These are phyloP conservation scores for Channa striata DNA, from an alignment of 2,797 vertebrate species.

Conservation along the genomic window DNA sequence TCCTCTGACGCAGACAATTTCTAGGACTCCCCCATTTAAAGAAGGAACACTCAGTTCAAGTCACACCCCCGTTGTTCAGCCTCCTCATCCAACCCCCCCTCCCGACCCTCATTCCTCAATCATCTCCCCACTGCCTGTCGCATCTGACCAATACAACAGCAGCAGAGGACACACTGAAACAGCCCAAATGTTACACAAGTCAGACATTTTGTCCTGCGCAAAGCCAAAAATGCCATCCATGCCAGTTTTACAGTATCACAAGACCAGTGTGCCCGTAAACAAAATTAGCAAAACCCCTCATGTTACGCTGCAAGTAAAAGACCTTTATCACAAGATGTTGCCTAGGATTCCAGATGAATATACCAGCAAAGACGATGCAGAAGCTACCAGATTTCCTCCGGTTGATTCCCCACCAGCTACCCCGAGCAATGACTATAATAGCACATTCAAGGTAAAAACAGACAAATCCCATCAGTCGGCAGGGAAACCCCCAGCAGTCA, in stretches of 20 bases:
- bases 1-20: slow-evolving; percentile 39
- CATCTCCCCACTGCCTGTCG: slow-evolving; percentile 54
- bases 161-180: slow-evolving; percentile 37
- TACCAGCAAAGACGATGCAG: slow-evolving; percentile 26
- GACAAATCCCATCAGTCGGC: slow-evolving; percentile 22
- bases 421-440: slow-evolving; percentile 26
- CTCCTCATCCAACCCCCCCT: slow-evolving; percentile 36
- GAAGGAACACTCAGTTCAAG: slow-evolving; percentile 51
- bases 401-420: slow-evolving; percentile 10
- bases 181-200: slow-evolving; percentile 16
- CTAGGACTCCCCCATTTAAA: slow-evolving; percentile 61
- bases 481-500: neutral
- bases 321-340: slow-evolving; percentile 77
- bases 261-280: slow-evolving; percentile 2
- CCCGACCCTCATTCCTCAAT: slow-evolving; percentile 43
- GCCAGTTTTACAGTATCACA: slow-evolving; percentile 21
- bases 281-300: slow-evolving; percentile 28
- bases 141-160: slow-evolving; percentile 30
- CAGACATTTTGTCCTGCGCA: slow-evolving; percentile 40
- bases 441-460: slow-evolving; percentile 25
- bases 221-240: slow-evolving; percentile 28
- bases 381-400: slow-evolving; percentile 8
- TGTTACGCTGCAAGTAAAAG: slow-evolving; percentile 50
- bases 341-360: slow-evolving; percentile 61
- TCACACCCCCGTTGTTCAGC: slow-evolving; percentile 10